Evolutionary conservation across 2,888 invertebrate genomes (phyloP), one percentile per base, ranked within the genome.

Genomic region (Drosophila eohydei): DNA sequence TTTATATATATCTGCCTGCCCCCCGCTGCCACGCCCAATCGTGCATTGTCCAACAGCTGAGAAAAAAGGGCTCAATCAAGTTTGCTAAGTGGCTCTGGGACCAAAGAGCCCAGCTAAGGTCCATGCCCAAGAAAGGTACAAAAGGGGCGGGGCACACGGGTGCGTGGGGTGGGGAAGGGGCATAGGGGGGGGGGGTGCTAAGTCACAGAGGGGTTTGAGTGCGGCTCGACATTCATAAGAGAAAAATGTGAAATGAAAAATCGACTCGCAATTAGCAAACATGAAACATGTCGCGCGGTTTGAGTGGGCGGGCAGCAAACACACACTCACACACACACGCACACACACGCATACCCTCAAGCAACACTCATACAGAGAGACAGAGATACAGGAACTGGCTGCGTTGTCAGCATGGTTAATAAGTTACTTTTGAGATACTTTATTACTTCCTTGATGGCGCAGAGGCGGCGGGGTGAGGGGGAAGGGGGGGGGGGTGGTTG

Each of bases 211-310:
- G 12, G 12, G 21, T 11, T 7, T 11, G 43, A 5, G 30, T 14
- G 9, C 41, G 12, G 6, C 3, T 4, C 48, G 4, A n/a, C 71
- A 82, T 67, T 81, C 81, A 81, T 72, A 50, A 50, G 48, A 50
- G 80, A 80, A 80, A 85, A 80, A 82, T 81, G 81, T 76, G 88
- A 85, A 89, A 89, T 88, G 88, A 89, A 88, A 84, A 83, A 90
- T 89, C 88, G 86, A 88, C 82, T 82, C 80, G 81, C 89, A 90
- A 89, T 89, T 90, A 89, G 89, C 90, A 89, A 81, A 83, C 80
- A 88, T 89, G 88, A 89, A 86, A 80, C 82, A 83, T 76, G 80
- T 78, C 72, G 74, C 60, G 77, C 51, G 70, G 67, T 65, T 64
- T 67, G 74, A 56, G 58, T 64, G 61, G 59, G 58, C 9, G 56